These are phyloP conservation scores for Drosophila kuntzei DNA, from an alignment of 2,888 invertebrate species.

Conservation along the genomic window DNA sequence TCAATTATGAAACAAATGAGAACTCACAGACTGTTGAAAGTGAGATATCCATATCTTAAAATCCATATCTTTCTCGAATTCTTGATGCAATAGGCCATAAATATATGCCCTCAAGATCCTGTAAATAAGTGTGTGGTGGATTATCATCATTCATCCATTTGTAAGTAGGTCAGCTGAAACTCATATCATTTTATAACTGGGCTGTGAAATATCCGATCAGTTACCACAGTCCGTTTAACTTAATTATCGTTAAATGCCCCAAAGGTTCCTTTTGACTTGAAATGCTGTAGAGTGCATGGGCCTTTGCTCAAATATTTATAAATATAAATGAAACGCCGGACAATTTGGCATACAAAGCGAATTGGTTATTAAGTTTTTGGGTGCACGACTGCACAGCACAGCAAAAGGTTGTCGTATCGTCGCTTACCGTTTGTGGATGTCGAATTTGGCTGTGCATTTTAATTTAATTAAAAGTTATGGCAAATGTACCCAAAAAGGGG, in stretches of 20 bases:
- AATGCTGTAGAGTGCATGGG: slow-evolving; percentile 7
- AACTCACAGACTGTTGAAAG: too few species aligned
- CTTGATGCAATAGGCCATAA: too few species aligned
- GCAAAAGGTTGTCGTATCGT: not conserved
- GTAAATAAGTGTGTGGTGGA: not conserved
- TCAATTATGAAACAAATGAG: too few species aligned
- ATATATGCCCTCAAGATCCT: not conserved
- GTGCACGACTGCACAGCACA: slow-evolving; percentile 12
- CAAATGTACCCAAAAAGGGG: slow-evolving; percentile 60
- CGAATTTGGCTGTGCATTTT: slow-evolving; percentile 75
- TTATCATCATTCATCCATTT: not conserved
- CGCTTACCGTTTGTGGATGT: slow-evolving; percentile 29
- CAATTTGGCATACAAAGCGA: slow-evolving; percentile 70
- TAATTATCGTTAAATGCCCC: slow-evolving; percentile 51
- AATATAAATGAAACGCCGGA: slow-evolving; percentile 63
- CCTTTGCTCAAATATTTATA: slow-evolving; percentile 74
- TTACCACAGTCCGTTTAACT: slow-evolving; percentile 55
- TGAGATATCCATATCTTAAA: too few species aligned
- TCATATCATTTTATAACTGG: slow-evolving; percentile 3
- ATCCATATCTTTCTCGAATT: too few species aligned
- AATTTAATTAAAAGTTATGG: slow-evolving; percentile 80
- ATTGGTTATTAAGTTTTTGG: slow-evolving; percentile 74
- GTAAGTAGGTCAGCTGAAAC: slow-evolving; percentile 7
- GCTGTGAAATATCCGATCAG: slow-evolving; percentile 28
- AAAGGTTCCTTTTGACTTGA: slow-evolving; percentile 28